Evolutionary conservation across 2,113 vertebrate genomes (phyloP).

Genomic region (Uria lomvia): DNA sequence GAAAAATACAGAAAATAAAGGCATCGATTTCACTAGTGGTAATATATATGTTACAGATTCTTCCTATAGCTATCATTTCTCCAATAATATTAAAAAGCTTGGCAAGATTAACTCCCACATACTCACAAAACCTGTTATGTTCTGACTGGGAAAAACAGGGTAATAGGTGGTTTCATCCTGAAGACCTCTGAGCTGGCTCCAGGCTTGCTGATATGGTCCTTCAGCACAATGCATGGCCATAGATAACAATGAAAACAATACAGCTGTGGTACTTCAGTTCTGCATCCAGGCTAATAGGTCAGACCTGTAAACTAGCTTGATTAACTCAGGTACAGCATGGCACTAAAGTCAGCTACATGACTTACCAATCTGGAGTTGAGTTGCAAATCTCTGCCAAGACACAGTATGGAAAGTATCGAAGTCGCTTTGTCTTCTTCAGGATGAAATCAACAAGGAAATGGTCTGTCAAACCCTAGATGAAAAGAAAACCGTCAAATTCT

Average conservation of each 20-base stretch:
- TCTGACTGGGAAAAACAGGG: background rate
- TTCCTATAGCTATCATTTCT: background rate
- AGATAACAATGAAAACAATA: background rate
- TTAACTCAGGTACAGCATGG: background rate
- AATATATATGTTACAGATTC: background rate
- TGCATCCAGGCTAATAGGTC: background rate
- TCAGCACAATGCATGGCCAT: background rate
- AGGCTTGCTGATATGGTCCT: background rate
- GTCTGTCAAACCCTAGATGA: background rate
- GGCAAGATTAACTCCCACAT: background rate
- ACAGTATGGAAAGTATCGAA: background rate
- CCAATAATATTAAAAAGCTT: background rate
- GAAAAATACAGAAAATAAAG: background rate
- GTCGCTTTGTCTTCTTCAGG: background rate
- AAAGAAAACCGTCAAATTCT: background rate
- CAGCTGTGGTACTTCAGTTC: background rate
- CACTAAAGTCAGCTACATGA: background rate
- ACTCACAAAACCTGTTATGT: background rate
- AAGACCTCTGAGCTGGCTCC: background rate
- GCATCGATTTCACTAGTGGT: rapidly evolving
- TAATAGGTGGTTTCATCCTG: background rate
- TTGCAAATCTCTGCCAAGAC: background rate
- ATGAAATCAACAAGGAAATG: background rate
- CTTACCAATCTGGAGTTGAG: background rate
- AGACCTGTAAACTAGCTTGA: background rate